A percentile compares a stretch with the other conserved stretches of the same genome.
These are phyloP conservation scores for Tympanuchus pallidicinctus DNA, from an alignment of 2,113 vertebrate species.

Conservation along the genomic window DNA sequence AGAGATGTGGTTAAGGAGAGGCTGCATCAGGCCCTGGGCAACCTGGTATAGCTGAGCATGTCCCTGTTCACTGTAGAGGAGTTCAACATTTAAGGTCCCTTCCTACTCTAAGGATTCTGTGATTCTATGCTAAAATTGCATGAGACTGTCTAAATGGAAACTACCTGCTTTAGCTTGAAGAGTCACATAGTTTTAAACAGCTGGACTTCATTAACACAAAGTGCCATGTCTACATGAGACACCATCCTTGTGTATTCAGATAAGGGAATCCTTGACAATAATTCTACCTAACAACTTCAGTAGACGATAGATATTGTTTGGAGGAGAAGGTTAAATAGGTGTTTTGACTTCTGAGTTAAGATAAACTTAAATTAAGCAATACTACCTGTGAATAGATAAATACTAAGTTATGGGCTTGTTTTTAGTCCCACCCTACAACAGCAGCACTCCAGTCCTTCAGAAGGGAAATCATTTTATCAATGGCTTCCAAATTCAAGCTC, in stretches of 20 bases:
- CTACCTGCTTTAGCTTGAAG: not conserved
- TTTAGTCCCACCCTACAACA: not conserved
- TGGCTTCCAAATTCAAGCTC: conserved; percentile 37
- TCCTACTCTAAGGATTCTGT: too few relatives aligned
- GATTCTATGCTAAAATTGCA: not conserved
- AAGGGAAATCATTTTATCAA: conserved; percentile 62
- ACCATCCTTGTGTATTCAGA: not conserved
- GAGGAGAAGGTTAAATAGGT: not conserved
- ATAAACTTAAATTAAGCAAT: not conserved
- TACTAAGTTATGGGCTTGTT: not conserved
- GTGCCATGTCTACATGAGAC: not conserved
- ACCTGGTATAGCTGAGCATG: too few relatives aligned
- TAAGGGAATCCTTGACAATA: not conserved
- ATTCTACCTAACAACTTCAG: not conserved
- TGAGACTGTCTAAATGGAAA: not conserved
- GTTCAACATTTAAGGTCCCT: too few relatives aligned
- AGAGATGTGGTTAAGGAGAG: too few relatives aligned
- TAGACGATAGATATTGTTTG: not conserved
- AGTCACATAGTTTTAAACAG: not conserved
- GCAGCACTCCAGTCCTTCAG: conserved; percentile 48
- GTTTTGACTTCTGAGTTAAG: not conserved
- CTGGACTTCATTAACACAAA: not conserved
- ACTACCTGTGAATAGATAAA: fast-evolving
- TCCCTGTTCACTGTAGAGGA: too few relatives aligned
- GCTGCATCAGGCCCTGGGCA: too few relatives aligned